phyloP scores from a whole-genome alignment of 2,797 vertebrate species.

The Garrulus glandarius region DNA sequence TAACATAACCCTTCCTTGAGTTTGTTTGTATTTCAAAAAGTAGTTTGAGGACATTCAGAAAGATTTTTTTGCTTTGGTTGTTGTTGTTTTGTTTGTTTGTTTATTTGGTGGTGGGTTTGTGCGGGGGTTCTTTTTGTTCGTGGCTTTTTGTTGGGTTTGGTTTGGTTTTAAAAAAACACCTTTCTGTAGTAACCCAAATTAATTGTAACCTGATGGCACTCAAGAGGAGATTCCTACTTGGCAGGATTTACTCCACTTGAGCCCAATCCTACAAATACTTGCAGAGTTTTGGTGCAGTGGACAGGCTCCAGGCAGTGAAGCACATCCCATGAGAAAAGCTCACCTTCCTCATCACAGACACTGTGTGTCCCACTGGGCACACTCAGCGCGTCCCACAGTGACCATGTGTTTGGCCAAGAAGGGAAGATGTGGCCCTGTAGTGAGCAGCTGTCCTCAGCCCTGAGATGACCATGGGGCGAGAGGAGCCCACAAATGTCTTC shows the following conservation, averaged over 20 bases:
- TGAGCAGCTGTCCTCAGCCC: background rate
- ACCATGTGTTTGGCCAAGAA: background rate
- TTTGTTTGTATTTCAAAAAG: background rate
- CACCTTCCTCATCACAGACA: background rate
- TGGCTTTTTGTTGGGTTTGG: background rate
- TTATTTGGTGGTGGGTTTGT: background rate
- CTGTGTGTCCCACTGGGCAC: accelerated
- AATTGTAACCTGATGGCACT: background rate
- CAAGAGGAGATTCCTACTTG: background rate
- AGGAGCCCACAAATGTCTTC: background rate
- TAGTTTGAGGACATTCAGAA: background rate
- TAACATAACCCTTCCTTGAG: background rate
- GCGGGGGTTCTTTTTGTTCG: background rate
- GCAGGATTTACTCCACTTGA: background rate
- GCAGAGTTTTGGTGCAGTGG: background rate
- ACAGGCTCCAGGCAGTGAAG: background rate
- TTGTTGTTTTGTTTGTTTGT: background rate
- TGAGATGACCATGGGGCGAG: background rate
- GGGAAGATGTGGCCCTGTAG: accelerated
- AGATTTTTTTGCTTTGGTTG: background rate
- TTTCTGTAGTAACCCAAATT: background rate
- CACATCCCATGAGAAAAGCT: background rate
- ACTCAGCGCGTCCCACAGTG: accelerated
- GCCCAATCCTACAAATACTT: background rate
- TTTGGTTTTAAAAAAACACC: no score